Conservation (phyloP, 2,797 vertebrate genomes). For the Galagoides demidoff region DNA sequence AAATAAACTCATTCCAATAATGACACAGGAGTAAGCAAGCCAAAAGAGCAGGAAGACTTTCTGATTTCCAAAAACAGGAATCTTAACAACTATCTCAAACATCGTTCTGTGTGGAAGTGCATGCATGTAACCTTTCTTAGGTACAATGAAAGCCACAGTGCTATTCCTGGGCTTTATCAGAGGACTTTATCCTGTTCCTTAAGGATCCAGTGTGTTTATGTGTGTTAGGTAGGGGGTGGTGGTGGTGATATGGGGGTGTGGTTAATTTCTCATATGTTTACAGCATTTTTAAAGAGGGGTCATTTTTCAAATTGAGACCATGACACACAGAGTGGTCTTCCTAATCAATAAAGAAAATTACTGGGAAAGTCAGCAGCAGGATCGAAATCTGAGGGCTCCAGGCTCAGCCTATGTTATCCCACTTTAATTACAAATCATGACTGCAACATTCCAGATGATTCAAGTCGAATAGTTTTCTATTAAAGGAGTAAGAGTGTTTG, state of each 20-base stretch:
- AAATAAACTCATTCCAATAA: background rate
- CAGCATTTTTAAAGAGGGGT: background rate
- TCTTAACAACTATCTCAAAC: background rate
- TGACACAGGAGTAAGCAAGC: background rate
- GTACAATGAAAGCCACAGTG: background rate
- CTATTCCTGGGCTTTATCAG: background rate
- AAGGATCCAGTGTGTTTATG: background rate
- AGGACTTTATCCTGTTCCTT: background rate
- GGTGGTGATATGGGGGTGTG: no score
- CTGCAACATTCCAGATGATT: background rate
- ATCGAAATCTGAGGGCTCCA: background rate
- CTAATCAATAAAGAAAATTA: background rate
- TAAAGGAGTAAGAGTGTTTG: background rate
- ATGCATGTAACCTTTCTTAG: background rate
- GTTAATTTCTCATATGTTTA: background rate
- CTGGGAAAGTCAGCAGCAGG: background rate
- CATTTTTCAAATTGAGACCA: background rate
- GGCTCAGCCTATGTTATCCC: background rate
- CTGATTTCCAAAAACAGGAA: background rate
- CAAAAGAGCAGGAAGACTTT: background rate
- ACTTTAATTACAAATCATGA: background rate
- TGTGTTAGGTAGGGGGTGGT: fast-evolving
- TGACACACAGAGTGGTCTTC: background rate
- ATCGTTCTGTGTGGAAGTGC: background rate
- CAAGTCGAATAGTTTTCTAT: background rate